Evolutionary conservation across 2,888 invertebrate species (phyloP).

Genomic region (Caenorhabditis sp.): DNA sequence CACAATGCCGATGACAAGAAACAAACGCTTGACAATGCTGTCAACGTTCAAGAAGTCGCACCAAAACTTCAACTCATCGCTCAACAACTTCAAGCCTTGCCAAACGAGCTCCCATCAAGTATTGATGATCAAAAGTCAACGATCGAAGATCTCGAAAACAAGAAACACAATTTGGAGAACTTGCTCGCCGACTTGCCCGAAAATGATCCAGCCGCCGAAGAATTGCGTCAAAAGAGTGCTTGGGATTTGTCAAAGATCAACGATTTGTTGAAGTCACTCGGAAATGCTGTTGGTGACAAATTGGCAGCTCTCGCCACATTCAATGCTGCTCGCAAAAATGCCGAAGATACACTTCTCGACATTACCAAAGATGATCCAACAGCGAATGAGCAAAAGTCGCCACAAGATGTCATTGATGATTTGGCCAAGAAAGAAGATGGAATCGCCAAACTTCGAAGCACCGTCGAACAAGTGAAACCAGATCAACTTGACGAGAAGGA

Average conservation of each 20-base stretch:
- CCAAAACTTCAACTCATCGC: constrained; percentile 34
- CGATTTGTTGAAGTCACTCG: constrained; percentile 33
- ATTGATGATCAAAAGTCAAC: constrained; percentile 34
- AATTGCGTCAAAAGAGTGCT: constrained; percentile 36
- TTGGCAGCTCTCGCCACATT: constrained; percentile 47
- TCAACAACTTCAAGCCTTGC: constrained; percentile 24
- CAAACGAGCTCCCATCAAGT: constrained; percentile 15
- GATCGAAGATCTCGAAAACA: constrained; percentile 36
- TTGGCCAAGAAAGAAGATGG: constrained; percentile 19
- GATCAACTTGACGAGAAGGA: constrained; percentile 33
- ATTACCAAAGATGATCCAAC: constrained; percentile 17
- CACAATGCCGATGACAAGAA: constrained; percentile 21
- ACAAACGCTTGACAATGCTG: constrained; percentile 19
- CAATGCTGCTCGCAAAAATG: constrained; percentile 45
- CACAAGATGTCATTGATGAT: constrained; percentile 24
- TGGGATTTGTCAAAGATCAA: constrained; percentile 46
- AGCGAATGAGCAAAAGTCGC: not conserved
- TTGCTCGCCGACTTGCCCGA: constrained; percentile 26
- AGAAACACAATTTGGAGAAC: constrained; percentile 32
- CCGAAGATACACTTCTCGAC: constrained; percentile 41
- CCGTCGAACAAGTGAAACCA: constrained; percentile 13
- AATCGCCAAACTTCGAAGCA: constrained; percentile 15
- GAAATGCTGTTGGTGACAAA: constrained; percentile 44
- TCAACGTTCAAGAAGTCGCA: constrained; percentile 22
- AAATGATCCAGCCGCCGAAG: constrained; percentile 24